These are phyloP conservation scores for Venturia canescens DNA, from an alignment of 1,140 invertebrate species.

Conservation along the genomic window DNA sequence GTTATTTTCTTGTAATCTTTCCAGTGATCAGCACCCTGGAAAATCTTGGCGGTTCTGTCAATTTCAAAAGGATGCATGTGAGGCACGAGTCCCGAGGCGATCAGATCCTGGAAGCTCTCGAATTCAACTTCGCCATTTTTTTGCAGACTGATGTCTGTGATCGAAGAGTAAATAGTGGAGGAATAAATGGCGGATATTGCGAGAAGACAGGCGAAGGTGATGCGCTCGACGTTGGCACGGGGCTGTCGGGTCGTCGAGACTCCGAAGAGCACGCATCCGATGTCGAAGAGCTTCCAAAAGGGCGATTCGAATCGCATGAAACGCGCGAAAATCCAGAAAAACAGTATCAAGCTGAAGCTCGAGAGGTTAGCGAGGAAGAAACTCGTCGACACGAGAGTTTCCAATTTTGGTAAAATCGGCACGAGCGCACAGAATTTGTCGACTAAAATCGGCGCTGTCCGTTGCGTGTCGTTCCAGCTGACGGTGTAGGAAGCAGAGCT, in stretches of 20 bases:
- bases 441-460: not conserved
- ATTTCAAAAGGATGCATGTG: constrained; percentile 10
- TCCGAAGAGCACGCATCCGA: constrained; percentile 39
- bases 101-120: constrained; percentile 35
- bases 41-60: constrained; percentile 11
- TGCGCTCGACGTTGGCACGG: constrained; percentile 5
- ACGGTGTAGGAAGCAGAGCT: not conserved
- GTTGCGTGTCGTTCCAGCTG: not conserved
- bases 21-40: not conserved
- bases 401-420: not conserved
- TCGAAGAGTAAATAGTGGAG: constrained; percentile 31
- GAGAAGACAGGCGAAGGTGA: constrained; percentile 6
- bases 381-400: constrained; percentile 21
- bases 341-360: not conserved
- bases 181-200: constrained; percentile 44
- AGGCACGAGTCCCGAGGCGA: constrained; percentile 27
- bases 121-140: constrained; percentile 29
- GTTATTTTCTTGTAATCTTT: constrained; percentile 25
- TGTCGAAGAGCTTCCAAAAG: constrained; percentile 36
- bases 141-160: constrained; percentile 35
- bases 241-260: constrained; percentile 19
- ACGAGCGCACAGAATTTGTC: constrained; percentile 47
- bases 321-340: constrained; percentile 22
- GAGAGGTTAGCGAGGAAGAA: constrained; percentile 26
- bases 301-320: constrained; percentile 9